A percentile compares a stretch with the other conserved stretches of the same genome.
Conservation (phyloP, 1,140 invertebrate genomes). For the Liolophura sinensis region DNA sequence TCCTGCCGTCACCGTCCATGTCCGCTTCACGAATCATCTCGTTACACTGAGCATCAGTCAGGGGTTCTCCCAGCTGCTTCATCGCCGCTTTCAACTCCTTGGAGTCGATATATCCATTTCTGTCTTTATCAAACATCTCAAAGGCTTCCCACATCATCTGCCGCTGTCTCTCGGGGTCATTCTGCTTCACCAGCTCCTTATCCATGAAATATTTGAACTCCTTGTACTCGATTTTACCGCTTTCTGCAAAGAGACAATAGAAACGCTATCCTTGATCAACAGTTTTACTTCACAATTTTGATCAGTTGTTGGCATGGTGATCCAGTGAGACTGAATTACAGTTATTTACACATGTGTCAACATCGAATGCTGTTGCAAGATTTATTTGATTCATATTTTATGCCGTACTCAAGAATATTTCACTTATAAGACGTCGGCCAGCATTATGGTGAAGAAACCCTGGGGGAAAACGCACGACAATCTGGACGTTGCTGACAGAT, state of each 20-base stretch:
- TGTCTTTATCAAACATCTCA: constrained; percentile 98
- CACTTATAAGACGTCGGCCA: too few species aligned
- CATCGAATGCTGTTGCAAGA: too few species aligned
- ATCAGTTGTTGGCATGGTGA: too few species aligned
- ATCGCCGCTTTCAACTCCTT: constrained; percentile 69
- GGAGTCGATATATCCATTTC: constrained; percentile 76
- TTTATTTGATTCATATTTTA: too few species aligned
- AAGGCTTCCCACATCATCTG: constrained; percentile 95
- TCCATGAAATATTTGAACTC: constrained; percentile 81
- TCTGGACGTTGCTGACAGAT: too few species aligned
- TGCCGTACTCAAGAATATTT: too few species aligned
- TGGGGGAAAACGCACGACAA: too few species aligned
- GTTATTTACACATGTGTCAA: too few species aligned
- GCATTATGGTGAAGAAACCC: too few species aligned
- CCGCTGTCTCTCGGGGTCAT: constrained; percentile 45
- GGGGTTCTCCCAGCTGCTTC: constrained; percentile 89
- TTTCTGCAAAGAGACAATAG: constrained; percentile 29
- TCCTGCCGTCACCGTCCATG: constrained; percentile 75
- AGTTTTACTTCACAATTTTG: too few species aligned
- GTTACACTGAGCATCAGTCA: constrained; percentile 88
- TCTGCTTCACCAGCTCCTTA: constrained; percentile 39
- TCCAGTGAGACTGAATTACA: too few species aligned
- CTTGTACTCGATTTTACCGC: constrained; percentile 40
- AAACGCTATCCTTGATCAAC: too few species aligned
- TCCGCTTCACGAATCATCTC: constrained; percentile 94